Evolutionary conservation across 2,797 vertebrate genomes (phyloP).

Genomic region (Sandelia bainsii): DNA sequence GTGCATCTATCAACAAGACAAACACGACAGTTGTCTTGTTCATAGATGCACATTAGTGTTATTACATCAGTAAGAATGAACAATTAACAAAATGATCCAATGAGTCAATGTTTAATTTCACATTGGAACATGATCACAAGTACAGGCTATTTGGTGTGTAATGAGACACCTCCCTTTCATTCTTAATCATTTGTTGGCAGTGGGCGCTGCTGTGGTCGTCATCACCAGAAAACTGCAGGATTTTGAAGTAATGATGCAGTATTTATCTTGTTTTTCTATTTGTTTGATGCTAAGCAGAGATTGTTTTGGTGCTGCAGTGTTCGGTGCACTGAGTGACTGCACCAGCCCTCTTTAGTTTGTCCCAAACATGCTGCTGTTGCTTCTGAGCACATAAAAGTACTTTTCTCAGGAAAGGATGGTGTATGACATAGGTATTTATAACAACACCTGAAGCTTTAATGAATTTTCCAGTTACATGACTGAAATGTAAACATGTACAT

Average conservation of each 20-base stretch:
- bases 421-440: not conserved
- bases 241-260: not conserved
- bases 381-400: too few relatives aligned
- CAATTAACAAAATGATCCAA: not conserved
- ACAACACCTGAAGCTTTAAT: not conserved
- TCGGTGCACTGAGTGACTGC: not conserved
- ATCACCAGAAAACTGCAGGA: not conserved
- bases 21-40: too few relatives aligned
- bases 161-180: conserved; percentile 17
- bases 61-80: not conserved
- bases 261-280: not conserved
- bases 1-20: too few relatives aligned
- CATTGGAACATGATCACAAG: conserved; percentile 15
- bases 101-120: conserved; percentile 19
- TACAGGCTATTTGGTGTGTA: not conserved
- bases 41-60: not conserved
- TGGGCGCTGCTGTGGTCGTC: not conserved
- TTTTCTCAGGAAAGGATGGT: not conserved
- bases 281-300: not conserved
- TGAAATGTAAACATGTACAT: not conserved
- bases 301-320: not conserved
- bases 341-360: too few relatives aligned
- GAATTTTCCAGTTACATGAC: not conserved
- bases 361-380: too few relatives aligned
- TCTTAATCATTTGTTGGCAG: not conserved